phyloP scores from a whole-genome alignment of 2,797 vertebrate genomes.

The Thalassophryne amazonica region DNA sequence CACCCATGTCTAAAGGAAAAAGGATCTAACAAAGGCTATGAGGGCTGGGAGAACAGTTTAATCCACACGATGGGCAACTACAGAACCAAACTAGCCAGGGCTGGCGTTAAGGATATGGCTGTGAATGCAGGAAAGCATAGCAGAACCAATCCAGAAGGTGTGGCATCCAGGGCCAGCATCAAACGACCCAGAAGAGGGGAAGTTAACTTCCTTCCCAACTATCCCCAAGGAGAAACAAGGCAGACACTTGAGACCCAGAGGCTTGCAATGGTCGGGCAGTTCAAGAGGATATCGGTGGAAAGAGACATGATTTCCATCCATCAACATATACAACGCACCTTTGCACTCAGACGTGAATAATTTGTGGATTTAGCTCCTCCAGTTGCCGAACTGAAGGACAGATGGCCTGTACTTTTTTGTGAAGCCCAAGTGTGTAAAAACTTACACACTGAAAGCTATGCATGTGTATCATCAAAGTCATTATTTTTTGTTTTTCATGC shows the following conservation, averaged over 20 bases:
- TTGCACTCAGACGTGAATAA: too few relatives aligned
- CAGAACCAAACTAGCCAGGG: neutral
- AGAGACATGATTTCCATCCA: too few relatives aligned
- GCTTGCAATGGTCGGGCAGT: neutral
- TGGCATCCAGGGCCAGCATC: neutral
- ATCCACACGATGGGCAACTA: conserved; percentile 33
- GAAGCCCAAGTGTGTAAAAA: too few relatives aligned
- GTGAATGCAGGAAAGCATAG: conserved; percentile 16
- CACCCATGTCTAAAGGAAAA: conserved; percentile 18
- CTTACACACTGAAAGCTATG: too few relatives aligned
- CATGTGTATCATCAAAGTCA: too few relatives aligned
- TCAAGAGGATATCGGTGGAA: too few relatives aligned
- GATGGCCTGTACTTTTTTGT: too few relatives aligned
- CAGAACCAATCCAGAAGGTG: neutral
- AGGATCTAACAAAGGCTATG: neutral
- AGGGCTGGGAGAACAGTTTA: conserved; percentile 23
- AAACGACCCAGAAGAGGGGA: conserved; percentile 21
- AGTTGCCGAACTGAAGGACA: too few relatives aligned
- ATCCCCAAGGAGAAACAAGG: neutral
- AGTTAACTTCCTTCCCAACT: conserved; percentile 15
- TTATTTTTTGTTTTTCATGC: too few relatives aligned
- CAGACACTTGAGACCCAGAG: neutral
- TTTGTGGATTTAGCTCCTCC: too few relatives aligned
- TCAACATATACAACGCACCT: too few relatives aligned
- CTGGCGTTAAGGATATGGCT: conserved; percentile 5